These are phyloP conservation scores for Microcebus tavaratra DNA, from an alignment of 2,113 vertebrate species.

Conservation along the genomic window DNA sequence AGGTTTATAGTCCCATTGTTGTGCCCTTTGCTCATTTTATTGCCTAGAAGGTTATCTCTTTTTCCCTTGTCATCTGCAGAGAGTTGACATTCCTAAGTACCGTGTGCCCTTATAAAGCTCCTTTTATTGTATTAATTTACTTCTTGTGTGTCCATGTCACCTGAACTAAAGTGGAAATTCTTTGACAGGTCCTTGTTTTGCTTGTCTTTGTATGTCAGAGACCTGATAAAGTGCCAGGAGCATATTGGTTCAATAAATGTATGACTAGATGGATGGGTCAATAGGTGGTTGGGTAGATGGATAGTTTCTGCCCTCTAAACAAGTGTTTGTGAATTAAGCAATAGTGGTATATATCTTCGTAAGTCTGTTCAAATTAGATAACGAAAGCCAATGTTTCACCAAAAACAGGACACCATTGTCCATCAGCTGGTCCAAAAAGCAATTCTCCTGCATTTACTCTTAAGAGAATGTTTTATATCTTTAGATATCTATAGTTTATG, in stretches of 20 bases:
- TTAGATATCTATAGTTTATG: neutral
- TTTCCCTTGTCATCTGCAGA: neutral
- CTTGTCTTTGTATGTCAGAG: neutral
- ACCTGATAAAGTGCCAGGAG: neutral
- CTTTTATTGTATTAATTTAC: neutral
- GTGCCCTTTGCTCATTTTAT: neutral
- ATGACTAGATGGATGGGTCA: neutral
- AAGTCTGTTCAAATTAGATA: neutral
- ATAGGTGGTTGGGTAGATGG: neutral
- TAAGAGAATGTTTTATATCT: neutral
- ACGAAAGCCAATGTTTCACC: neutral
- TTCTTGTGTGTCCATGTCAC: neutral
- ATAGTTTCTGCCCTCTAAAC: neutral
- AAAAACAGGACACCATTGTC: neutral
- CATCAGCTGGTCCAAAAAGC: neutral
- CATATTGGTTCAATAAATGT: neutral
- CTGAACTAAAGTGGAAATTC: neutral
- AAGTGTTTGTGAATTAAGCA: neutral
- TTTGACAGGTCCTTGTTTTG: conserved; percentile 13
- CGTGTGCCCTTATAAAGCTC: neutral
- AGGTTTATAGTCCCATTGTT: neutral
- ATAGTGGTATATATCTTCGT: neutral
- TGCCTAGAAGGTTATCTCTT: neutral
- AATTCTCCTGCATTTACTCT: neutral
- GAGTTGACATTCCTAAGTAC: neutral